Evolutionary conservation across 2,113 vertebrate genomes (phyloP), one percentile per base, ranked within the genome.

Genomic region (Cacatua alba): DNA sequence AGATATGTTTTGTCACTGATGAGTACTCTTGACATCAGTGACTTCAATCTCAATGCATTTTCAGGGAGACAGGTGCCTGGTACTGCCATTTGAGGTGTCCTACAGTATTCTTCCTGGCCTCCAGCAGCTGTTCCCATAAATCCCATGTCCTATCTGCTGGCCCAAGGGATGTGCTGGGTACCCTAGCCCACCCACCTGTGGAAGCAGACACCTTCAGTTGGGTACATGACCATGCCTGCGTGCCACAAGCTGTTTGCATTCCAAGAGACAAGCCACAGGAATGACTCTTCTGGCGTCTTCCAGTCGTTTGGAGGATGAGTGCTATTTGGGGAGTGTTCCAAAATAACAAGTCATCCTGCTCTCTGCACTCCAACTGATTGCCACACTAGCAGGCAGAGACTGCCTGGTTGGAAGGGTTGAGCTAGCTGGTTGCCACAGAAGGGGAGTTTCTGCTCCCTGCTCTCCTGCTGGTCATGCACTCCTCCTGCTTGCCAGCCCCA

Each of bases 281-380:
- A 77, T 70, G 43, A 67, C 68, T 64, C 31, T 59, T 75, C 11
- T 25, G 46, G 52, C 76, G 17, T 41, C 11, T 94, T 37, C 48
- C 6, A 4, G 43, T 46, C 19, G 2, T 82, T 80, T 77, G 75
- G 76, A 83, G 53, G 79, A 92, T 88, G 71, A 93, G 62, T 44
- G 59, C 39, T 90, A n/a, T 85, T 25, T 93, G 79, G 65, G 75
- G 57, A 92, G 75, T 18, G 63, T 86, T 93, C 82, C 85, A 82
- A 90, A 90, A 49, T 69, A 86, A 80, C 64, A 88, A 89, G 76
- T 94, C 88, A 88, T 83, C 79, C 67, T 93, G 82, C 75, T 93
- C 62, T 72, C 49, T 62, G 29, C 1, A 3, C 87, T 79, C 55
- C 60, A 28, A 18, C 14, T 0, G 4, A 90, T 94, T 93, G 67